Evolutionary conservation across 2,797 vertebrate species (phyloP), one percentile per base, ranked within the genome.

Genomic region (Cheirogaleus major): DNA sequence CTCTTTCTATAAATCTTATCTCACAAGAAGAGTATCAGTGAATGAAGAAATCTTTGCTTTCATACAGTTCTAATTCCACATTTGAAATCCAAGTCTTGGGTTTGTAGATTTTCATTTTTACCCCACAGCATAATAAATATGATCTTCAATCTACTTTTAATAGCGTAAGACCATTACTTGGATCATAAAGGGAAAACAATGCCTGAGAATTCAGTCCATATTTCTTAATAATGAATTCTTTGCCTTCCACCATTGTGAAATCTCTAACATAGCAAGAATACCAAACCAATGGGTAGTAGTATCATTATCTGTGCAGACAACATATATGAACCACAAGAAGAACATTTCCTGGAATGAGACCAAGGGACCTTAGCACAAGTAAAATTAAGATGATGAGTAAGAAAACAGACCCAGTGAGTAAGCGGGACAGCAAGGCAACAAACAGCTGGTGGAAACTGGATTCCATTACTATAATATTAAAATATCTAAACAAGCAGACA

Each of bases 401-500:
- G 13, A 88, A 96, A 83, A 63, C 17, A 85, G 27, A n/a, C 50
- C 83, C 23, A 73, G 6, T 50, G 41, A 63, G 20, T 76, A 78
- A 85, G 67, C 35, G 91, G 65, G 30, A 96, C 1, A 35, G 41
- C 45, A 84, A 63, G 38, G 50, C 48, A 81, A 15, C 18, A 52
- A 55, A 63, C 2, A 84, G 32, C 23, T 59, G 4, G 14, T 55
- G 67, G 59, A 83, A 75, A 38, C 4, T 48, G 11, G 25, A 92
- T 50, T 89, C 52, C n/a, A 63, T 67, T 50, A 85, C 45, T 65
- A 75, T 13, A 32, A 27, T 20, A 83, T 65, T 72, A 89, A 95
- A 95, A 83, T 59, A 92, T 43, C 78, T 76, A 78, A 94, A 70
- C 17, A 95, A 91, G 63, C 83, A 93, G 57, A 95, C 25, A 35